Conservation (phyloP, 2,888 invertebrate genomes). For the Apoda limacodes region DNA sequence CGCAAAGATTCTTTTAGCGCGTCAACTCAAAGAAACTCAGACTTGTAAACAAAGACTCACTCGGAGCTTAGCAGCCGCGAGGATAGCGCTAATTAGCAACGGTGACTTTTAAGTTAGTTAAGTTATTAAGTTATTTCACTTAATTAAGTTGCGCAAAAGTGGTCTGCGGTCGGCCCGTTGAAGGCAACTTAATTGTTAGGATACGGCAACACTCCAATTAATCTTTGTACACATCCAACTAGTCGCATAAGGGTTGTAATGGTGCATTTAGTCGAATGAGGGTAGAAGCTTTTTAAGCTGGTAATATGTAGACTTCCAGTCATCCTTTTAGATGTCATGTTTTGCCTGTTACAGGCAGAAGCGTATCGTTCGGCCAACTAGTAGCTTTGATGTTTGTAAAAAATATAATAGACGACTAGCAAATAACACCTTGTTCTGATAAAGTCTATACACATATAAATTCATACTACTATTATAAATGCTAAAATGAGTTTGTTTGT, state of each 20-base stretch:
- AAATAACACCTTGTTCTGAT: too few species aligned
- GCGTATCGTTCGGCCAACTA: too few species aligned
- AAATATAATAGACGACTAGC: too few species aligned
- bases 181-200: slow-evolving; percentile 64
- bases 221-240: slow-evolving; percentile 68
- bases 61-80: slow-evolving; percentile 56
- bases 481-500: too few species aligned
- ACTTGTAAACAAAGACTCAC: slow-evolving; percentile 59
- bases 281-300: slow-evolving; percentile 43
- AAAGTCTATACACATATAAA: too few species aligned
- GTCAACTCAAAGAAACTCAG: slow-evolving; percentile 57
- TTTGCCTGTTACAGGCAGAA: too few species aligned
- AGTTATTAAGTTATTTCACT: slow-evolving; percentile 69
- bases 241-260: slow-evolving; percentile 55
- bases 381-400: too few species aligned
- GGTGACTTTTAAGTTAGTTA: slow-evolving; percentile 64
- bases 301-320: too few species aligned
- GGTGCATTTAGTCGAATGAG: too few species aligned
- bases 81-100: slow-evolving; percentile 67
- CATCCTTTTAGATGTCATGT: too few species aligned
- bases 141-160: slow-evolving; percentile 68
- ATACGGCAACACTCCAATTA: slow-evolving; percentile 66
- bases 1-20: slow-evolving; percentile 65
- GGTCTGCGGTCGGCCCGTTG: slow-evolving; percentile 62
- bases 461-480: too few species aligned